These are phyloP conservation scores for Palythoa caribaeorum DNA, from an alignment of 92 coral and sea anemone species.

Conservation along the genomic window DNA sequence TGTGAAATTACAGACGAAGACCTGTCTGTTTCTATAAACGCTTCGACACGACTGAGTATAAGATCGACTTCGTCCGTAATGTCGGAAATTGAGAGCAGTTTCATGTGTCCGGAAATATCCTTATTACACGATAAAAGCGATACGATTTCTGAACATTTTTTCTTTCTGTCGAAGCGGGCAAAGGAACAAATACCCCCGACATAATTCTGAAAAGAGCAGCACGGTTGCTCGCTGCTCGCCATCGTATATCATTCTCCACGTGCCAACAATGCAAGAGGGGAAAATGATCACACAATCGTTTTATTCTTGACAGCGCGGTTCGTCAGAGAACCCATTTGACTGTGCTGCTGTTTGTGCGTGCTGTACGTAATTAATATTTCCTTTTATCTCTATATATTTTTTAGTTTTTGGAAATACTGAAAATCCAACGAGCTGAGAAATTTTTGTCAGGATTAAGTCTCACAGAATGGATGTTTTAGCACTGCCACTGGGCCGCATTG, in stretches of 20 bases:
- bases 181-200: conserved; percentile 13
- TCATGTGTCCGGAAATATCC: conserved; percentile 5
- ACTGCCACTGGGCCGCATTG: conserved; percentile 1
- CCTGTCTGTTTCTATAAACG: conserved; percentile 14
- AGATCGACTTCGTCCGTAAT: conserved; percentile 14
- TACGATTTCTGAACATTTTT: background rate
- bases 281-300: conserved; percentile 10
- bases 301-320: conserved; percentile 8
- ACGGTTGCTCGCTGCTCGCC: conserved; percentile 7
- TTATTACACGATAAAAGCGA: conserved; percentile 2
- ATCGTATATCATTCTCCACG: background rate
- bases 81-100: background rate
- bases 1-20: background rate
- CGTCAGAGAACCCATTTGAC: background rate
- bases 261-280: conserved; percentile 1
- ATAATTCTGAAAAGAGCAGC: conserved; percentile 20
- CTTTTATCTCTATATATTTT: background rate
- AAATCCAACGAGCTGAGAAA: conserved; percentile 1
- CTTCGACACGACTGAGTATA: background rate
- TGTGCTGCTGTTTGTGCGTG: background rate
- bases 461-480: conserved; percentile 5
- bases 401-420: background rate
- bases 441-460: background rate
- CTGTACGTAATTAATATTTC: background rate
- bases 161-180: background rate